phyloP scores from a whole-genome alignment of 2,797 vertebrate genomes.

The Odontamblyopus lacepedii region DNA sequence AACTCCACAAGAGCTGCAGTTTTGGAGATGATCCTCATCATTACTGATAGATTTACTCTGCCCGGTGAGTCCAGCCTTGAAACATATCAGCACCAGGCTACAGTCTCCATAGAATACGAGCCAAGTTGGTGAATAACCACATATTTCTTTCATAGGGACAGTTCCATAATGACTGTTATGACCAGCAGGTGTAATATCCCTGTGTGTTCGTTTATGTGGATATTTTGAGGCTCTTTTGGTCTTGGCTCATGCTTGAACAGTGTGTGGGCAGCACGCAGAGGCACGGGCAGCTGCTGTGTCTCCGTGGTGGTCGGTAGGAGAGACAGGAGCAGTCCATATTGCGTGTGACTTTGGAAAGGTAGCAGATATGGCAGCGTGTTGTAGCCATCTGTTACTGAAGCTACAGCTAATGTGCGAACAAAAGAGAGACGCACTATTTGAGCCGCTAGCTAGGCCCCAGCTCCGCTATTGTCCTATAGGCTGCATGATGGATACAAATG shows the following conservation, averaged over 20 bases:
- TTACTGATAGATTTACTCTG: not conserved
- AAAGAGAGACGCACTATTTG: conserved; percentile 66
- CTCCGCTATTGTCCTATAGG: conserved; percentile 70
- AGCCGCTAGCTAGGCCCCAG: conserved; percentile 64
- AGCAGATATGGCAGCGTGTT: conserved; percentile 87
- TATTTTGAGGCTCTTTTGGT: conserved; percentile 22
- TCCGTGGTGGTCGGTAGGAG: conserved; percentile 82
- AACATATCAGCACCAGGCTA: not conserved
- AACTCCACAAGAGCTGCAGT: not conserved
- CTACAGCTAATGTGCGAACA: conserved; percentile 71
- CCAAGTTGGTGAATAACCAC: not conserved
- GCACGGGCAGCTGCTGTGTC: conserved; percentile 87
- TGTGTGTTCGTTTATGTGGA: conserved; percentile 8
- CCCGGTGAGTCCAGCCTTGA: not conserved
- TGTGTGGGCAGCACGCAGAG: conserved; percentile 59
- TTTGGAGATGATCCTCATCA: not conserved
- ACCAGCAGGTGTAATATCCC: not conserved
- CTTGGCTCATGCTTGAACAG: conserved; percentile 17
- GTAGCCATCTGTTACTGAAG: conserved; percentile 88
- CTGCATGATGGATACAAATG: conserved; percentile 7
- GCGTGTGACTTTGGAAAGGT: conserved; percentile 88
- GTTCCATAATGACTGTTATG: not conserved
- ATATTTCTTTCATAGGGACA: not conserved
- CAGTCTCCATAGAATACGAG: not conserved
- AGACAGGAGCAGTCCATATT: conserved; percentile 78